Percentiles rank a stretch among this genome's conserved stretches.
Evolutionary conservation across 2,113 vertebrate genomes (phyloP).

Genomic region (Stigmatopora argus): DNA sequence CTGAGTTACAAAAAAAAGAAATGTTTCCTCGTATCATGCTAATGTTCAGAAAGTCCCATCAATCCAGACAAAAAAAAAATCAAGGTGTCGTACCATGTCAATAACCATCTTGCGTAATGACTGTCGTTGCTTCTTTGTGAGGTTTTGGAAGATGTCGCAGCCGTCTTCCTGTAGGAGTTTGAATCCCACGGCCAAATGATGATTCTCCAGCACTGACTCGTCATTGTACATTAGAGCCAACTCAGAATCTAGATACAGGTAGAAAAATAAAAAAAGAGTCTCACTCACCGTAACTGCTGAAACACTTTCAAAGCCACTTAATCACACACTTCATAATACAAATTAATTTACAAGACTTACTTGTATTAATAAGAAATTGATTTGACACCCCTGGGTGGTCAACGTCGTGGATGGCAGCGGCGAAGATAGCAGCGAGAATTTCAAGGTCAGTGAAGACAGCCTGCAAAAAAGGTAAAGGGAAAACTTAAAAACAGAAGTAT

Average conservation of each 20-base stretch:
- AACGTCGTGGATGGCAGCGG: slow-evolving; percentile 95
- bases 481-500: neutral
- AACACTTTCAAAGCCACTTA: neutral
- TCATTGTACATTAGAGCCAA: slow-evolving; percentile 98
- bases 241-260: slow-evolving; percentile 79
- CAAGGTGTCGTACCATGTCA: slow-evolving; percentile 78
- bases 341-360: slow-evolving; percentile 70
- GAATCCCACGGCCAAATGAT: slow-evolving; percentile 95
- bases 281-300: neutral
- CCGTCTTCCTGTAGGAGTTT: slow-evolving; percentile 95
- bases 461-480: slow-evolving; percentile 52
- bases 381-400: slow-evolving; percentile 98
- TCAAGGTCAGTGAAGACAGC: slow-evolving; percentile 97
- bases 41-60: neutral
- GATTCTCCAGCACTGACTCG: slow-evolving; percentile 95
- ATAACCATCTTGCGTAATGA: slow-evolving; percentile 97
- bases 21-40: neutral
- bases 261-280: neutral
- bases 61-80: neutral
- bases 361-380: slow-evolving; percentile 98
- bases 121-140: slow-evolving; percentile 94
- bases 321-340: neutral
- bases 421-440: slow-evolving; percentile 96
- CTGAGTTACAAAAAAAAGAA: slow-evolving; percentile 52
- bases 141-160: slow-evolving; percentile 98